Percentiles rank a stretch among this genome's conserved stretches.
Conservation (phyloP, 2,113 vertebrate species). For the Chamaetylas fuelleborni region DNA sequence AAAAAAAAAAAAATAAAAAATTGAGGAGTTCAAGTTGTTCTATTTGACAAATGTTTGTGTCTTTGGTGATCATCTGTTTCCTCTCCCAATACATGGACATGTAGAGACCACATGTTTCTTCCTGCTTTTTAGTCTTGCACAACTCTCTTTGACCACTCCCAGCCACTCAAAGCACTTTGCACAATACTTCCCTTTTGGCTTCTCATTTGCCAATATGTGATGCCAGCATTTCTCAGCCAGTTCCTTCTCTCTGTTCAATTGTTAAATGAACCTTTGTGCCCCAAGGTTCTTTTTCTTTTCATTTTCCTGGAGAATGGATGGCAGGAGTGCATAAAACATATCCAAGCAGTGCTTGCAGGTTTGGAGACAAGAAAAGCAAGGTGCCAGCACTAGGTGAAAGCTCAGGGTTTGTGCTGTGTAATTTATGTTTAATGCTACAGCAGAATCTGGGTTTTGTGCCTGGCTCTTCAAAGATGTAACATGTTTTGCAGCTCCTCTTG, state of each 20-base stretch:
- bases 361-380: conserved; percentile 59
- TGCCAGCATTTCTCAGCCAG: neutral
- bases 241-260: neutral
- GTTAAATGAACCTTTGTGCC: neutral
- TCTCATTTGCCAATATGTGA: neutral
- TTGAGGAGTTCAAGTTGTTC: neutral
- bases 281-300: neutral
- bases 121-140: conserved; percentile 39
- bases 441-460: conserved; percentile 48
- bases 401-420: conserved; percentile 34
- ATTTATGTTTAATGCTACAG: conserved; percentile 41
- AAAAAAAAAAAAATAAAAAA: neutral
- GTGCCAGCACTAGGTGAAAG: conserved; percentile 48
- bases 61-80: neutral
- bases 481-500: conserved; percentile 12
- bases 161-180: neutral
- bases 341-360: conserved; percentile 38
- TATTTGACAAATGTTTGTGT: neutral
- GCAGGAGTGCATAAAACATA: neutral
- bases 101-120: neutral
- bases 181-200: neutral
- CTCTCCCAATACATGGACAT: neutral
- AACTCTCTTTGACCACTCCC: neutral
- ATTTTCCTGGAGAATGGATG: neutral
- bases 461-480: conserved; percentile 51